Percentiles rank a stretch among this genome's conserved stretches.
phyloP scores from a whole-genome alignment of 2,113 vertebrate genomes.

The Acrocephalus arundinaceus region DNA sequence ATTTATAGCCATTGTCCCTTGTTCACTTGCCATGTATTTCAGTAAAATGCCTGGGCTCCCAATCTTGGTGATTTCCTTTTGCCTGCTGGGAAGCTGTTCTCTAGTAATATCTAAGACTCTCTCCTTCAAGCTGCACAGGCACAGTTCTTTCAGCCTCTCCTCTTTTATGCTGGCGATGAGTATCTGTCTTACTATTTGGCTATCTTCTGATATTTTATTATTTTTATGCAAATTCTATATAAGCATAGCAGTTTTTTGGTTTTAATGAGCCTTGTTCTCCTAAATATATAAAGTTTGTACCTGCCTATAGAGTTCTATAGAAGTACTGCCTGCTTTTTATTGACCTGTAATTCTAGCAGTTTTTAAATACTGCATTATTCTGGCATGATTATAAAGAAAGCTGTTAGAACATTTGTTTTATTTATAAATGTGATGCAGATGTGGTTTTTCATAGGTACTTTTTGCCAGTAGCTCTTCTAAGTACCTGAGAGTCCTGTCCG shows the following conservation, averaged over 20 bases:
- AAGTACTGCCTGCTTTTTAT: neutral
- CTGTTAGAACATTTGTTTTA: neutral
- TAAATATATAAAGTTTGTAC: neutral
- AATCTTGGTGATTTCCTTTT: neutral
- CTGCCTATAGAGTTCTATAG: neutral
- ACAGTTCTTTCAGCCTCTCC: neutral
- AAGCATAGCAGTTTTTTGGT: neutral
- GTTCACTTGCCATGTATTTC: neutral
- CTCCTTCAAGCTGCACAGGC: neutral
- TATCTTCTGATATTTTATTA: neutral
- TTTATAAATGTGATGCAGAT: neutral
- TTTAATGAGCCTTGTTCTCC: neutral
- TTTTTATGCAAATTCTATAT: neutral
- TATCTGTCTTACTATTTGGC: neutral
- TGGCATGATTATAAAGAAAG: neutral
- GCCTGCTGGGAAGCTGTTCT: neutral
- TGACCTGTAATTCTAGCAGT: neutral
- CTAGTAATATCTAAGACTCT: neutral
- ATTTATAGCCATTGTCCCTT: neutral
- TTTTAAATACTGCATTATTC: neutral
- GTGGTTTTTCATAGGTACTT: neutral
- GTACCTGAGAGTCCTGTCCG: neutral
- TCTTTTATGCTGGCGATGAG: neutral
- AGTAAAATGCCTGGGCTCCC: neutral
- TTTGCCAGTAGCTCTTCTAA: neutral